These are phyloP conservation scores for Strix aluco DNA, from an alignment of 2,113 vertebrate genomes.

Conservation along the genomic window DNA sequence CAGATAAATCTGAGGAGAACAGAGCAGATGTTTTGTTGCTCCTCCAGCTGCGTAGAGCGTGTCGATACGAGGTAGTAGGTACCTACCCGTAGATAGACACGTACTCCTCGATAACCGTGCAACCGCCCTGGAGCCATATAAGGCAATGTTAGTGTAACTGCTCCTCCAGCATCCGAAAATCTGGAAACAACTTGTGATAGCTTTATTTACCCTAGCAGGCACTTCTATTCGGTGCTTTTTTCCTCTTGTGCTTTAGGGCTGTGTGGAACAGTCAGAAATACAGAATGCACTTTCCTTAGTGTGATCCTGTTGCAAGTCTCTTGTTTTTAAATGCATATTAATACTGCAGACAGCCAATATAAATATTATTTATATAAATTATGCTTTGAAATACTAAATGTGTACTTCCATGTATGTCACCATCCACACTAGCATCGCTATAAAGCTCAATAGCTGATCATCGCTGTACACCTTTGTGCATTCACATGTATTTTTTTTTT, in stretches of 20 bases:
- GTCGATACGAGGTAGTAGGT: background rate
- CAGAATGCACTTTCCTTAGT: background rate
- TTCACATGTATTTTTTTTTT: background rate
- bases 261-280: background rate
- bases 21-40: background rate
- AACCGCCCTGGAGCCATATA: background rate
- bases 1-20: background rate
- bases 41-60: accelerated
- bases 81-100: background rate
- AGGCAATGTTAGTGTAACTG: background rate
- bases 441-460: background rate
- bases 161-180: background rate
- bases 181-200: background rate
- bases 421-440: accelerated
- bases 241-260: background rate
- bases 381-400: accelerated
- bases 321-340: background rate
- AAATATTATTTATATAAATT: background rate
- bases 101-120: background rate
- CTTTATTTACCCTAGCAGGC: background rate
- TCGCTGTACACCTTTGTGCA: background rate
- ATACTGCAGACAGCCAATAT: too few relatives aligned
- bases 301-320: background rate
- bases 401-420: accelerated
- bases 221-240: accelerated